Evolutionary conservation across 1,140 invertebrate species (phyloP).

Genomic region (Cydia pomonella): DNA sequence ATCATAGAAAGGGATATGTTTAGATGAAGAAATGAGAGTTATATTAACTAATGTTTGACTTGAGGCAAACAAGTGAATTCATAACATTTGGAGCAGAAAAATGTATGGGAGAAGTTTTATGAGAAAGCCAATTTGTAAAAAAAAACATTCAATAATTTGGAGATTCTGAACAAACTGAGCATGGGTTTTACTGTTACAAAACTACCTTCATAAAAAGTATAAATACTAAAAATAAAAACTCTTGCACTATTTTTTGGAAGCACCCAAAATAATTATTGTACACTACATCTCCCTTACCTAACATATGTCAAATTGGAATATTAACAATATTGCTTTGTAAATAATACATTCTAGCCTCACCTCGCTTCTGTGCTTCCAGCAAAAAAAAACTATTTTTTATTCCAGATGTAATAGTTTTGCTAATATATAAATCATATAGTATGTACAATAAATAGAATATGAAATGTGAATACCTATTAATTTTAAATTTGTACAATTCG

Average conservation of each 20-base stretch:
- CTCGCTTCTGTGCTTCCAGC: slow-evolving; percentile 25
- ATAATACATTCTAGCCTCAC: not conserved
- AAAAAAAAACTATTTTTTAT: slow-evolving; percentile 5
- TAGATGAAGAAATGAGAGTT: not conserved
- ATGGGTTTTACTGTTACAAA: too few species aligned
- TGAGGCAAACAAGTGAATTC: not conserved
- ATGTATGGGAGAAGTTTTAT: too few species aligned
- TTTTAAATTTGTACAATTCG: slow-evolving; percentile 46
- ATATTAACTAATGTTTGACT: not conserved
- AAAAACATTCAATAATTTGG: too few species aligned
- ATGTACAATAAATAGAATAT: not conserved
- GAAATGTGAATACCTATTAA: slow-evolving; percentile 42
- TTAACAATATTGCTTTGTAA: not conserved
- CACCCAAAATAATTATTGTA: too few species aligned
- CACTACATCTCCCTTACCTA: not conserved
- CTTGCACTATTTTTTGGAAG: too few species aligned
- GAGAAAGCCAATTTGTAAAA: too few species aligned
- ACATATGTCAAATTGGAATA: not conserved
- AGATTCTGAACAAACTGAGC: too few species aligned
- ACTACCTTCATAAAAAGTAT: too few species aligned
- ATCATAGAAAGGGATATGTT: slow-evolving; percentile 49
- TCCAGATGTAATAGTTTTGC: not conserved
- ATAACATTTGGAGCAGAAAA: too few species aligned
- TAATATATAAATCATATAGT: slow-evolving; percentile 12
- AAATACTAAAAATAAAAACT: too few species aligned